Evolutionary conservation across 2,797 vertebrate genomes (phyloP).

Genomic region (Clarias pachynema): DNA sequence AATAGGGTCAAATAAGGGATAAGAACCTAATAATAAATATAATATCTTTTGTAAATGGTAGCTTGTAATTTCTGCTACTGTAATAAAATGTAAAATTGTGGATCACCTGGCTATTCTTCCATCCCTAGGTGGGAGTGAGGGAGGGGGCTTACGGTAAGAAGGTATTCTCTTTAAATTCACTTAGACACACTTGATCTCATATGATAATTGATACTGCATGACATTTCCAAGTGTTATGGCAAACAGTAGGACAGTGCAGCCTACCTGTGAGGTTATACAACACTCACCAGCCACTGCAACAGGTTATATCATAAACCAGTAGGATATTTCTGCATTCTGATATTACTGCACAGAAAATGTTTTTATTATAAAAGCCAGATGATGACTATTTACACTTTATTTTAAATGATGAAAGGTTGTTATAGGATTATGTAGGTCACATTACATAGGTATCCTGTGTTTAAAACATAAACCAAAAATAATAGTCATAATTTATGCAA

Average conservation of each 20-base stretch:
- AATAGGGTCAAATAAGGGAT: background rate
- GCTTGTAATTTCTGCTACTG: slow-evolving; percentile 1
- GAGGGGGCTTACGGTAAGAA: background rate
- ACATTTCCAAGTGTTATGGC: background rate
- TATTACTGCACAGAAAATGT: background rate
- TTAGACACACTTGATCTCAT: background rate
- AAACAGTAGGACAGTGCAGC: background rate
- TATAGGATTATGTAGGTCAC: background rate
- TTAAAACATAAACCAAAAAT: background rate
- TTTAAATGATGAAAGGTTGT: background rate
- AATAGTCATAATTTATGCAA: background rate
- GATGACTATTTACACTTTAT: background rate
- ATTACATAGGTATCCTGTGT: background rate
- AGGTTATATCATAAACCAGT: background rate
- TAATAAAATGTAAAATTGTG: background rate
- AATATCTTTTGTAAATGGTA: background rate
- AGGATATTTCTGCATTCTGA: background rate
- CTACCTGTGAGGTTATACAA: background rate
- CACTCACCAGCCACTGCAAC: background rate
- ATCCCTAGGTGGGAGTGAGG: background rate
- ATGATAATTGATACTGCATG: background rate
- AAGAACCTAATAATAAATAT: background rate
- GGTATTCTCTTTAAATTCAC: slow-evolving; percentile 3
- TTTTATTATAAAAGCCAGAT: background rate
- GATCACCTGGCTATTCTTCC: background rate